These are phyloP conservation scores for Drosophila macrospina DNA, from an alignment of 2,888 invertebrate species.

Conservation along the genomic window DNA sequence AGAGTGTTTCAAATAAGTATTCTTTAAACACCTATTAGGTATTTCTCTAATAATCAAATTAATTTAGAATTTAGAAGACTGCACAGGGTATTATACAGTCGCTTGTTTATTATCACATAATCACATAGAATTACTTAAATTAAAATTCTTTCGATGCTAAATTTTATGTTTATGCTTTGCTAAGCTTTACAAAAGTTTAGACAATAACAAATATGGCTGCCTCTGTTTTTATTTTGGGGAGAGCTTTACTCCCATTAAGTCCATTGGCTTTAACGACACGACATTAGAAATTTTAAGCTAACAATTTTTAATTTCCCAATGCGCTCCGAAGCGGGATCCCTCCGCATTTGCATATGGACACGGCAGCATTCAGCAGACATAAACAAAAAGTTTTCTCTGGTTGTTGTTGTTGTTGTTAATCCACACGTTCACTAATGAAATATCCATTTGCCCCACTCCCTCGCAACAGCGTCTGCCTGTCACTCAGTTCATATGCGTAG, in stretches of 20 bases:
- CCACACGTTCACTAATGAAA: slow-evolving; percentile 69
- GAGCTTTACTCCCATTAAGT: slow-evolving; percentile 21
- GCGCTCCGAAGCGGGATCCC: slow-evolving; percentile 44
- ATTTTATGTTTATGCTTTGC: too few species aligned
- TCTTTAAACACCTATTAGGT: too few species aligned
- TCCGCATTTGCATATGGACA: slow-evolving; percentile 63
- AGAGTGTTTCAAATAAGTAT: too few species aligned
- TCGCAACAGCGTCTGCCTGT: slow-evolving; percentile 17
- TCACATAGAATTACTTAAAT: too few species aligned
- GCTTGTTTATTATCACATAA: too few species aligned
- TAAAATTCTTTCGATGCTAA: too few species aligned
- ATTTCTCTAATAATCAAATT: too few species aligned
- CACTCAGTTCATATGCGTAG: slow-evolving; percentile 30
- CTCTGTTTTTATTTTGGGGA: too few species aligned
- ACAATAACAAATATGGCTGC: not conserved
- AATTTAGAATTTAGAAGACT: too few species aligned
- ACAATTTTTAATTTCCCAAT: slow-evolving; percentile 71
- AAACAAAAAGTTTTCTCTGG: slow-evolving; percentile 59
- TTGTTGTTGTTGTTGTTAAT: slow-evolving; percentile 48
- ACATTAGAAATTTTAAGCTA: slow-evolving; percentile 35
- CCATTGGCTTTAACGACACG: slow-evolving; percentile 33
- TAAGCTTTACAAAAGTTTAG: not conserved
- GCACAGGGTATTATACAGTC: too few species aligned
- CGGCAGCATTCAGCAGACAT: slow-evolving; percentile 54
- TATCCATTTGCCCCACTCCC: slow-evolving; percentile 66